These are phyloP conservation scores for Lepilemur septentrionalis DNA, from an alignment of 2,797 vertebrate species.

Conservation along the genomic window DNA sequence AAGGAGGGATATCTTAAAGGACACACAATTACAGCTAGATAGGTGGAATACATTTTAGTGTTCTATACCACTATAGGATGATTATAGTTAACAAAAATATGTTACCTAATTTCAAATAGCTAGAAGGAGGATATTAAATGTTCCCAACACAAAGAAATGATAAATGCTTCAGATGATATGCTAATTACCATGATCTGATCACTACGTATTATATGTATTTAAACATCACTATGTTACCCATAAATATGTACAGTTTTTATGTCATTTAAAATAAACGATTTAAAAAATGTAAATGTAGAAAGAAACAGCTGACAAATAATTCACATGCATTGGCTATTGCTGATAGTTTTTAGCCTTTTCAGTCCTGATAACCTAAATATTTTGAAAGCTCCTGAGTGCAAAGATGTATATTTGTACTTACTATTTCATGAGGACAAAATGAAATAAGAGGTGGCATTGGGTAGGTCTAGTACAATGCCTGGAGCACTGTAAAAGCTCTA, in stretches of 20 bases:
- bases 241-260: background rate
- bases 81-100: background rate
- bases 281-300: background rate
- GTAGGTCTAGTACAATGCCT: background rate
- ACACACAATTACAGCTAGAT: background rate
- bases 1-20: background rate
- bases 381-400: background rate
- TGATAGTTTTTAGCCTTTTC: background rate
- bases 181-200: background rate
- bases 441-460: background rate
- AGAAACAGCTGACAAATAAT: background rate
- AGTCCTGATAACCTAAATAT: background rate
- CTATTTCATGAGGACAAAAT: background rate
- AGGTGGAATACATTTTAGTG: background rate
- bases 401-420: background rate
- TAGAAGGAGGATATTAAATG: background rate
- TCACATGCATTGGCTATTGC: background rate
- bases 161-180: background rate
- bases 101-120: background rate
- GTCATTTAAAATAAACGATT: background rate
- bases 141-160: background rate
- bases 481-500: background rate
- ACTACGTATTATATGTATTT: background rate
- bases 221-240: background rate
- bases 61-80: background rate